Conservation (phyloP, 2,888 invertebrate genomes). For the Agriotes lineatus region DNA sequence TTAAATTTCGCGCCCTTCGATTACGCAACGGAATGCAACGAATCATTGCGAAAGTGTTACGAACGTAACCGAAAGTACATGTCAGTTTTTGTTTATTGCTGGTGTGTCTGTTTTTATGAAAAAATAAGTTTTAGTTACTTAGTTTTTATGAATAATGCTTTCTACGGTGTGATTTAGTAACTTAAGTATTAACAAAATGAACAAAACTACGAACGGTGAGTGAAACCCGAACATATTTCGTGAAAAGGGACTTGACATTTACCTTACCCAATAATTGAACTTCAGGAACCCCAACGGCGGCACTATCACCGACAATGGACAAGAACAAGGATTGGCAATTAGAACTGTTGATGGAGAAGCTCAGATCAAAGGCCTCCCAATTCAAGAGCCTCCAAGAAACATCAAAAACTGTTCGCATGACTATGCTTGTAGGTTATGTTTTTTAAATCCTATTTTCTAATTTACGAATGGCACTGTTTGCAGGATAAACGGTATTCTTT, state of each 20-base stretch:
- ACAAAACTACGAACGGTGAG: slow-evolving; percentile 27
- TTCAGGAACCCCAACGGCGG: slow-evolving; percentile 14
- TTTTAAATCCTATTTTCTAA: slow-evolving; percentile 28
- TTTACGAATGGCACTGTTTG: slow-evolving; percentile 47
- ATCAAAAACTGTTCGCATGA: slow-evolving; percentile 89
- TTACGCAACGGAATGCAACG: slow-evolving; percentile 2
- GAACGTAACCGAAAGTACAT: slow-evolving; percentile 21
- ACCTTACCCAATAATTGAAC: slow-evolving; percentile 13
- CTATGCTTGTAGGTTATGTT: slow-evolving; percentile 77
- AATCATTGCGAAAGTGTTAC: not conserved
- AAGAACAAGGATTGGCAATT: slow-evolving; percentile 83
- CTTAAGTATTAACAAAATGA: slow-evolving; percentile 9
- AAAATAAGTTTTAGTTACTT: slow-evolving; percentile 15
- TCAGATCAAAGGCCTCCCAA: slow-evolving; percentile 86
- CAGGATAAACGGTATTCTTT: slow-evolving; percentile 92
- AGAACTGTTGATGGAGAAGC: slow-evolving; percentile 91
- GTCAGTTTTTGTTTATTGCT: slow-evolving; percentile 39
- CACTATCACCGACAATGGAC: slow-evolving; percentile 61
- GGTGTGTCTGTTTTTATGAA: slow-evolving; percentile 16
- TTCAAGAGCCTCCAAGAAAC: slow-evolving; percentile 87
- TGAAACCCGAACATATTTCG: slow-evolving; percentile 12
- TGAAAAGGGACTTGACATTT: slow-evolving; percentile 21
- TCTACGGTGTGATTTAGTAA: not conserved
- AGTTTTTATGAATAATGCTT: slow-evolving; percentile 23
- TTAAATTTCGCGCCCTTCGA: slow-evolving; percentile 12